These are phyloP conservation scores for Kryptolebias marmoratus DNA, from an alignment of 2,113 vertebrate genomes.

Conservation along the genomic window DNA sequence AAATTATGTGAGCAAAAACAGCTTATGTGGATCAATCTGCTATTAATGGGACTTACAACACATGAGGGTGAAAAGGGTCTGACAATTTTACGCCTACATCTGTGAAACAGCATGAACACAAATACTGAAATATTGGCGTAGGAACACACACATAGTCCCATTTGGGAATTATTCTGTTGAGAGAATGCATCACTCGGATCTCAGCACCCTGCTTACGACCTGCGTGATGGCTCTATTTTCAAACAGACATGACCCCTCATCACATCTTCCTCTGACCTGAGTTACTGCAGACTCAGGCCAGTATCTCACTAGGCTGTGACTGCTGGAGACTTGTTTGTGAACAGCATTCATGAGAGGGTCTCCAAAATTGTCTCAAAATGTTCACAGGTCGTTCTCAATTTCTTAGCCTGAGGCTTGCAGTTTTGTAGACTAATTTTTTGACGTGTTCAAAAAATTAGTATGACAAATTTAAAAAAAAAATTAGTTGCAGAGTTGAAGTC, in stretches of 20 bases:
- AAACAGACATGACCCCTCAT: background rate
- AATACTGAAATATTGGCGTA: conserved; percentile 38
- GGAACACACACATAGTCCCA: conserved; percentile 23
- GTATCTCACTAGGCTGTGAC: too few species aligned
- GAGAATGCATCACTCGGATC: conserved; percentile 40
- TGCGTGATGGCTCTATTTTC: conserved; percentile 58
- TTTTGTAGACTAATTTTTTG: too few species aligned
- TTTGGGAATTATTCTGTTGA: conserved; percentile 28
- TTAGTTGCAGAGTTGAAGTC: too few species aligned
- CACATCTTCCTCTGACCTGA: conserved; percentile 14
- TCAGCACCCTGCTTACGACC: conserved; percentile 57
- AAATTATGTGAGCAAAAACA: conserved; percentile 34
- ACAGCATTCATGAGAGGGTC: too few species aligned
- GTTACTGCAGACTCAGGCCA: too few species aligned
- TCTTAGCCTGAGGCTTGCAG: too few species aligned
- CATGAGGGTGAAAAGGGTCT: conserved; percentile 68
- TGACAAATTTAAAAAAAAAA: too few species aligned
- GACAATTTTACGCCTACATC: conserved; percentile 67
- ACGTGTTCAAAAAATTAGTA: too few species aligned
- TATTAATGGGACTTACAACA: conserved; percentile 76
- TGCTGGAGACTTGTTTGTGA: too few species aligned
- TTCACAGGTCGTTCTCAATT: too few species aligned
- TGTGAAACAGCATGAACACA: conserved; percentile 33
- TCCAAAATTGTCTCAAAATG: too few species aligned
- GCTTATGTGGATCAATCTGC: conserved; percentile 63